Conservation (phyloP, 2,113 vertebrate genomes). For the Nibea coibor region DNA sequence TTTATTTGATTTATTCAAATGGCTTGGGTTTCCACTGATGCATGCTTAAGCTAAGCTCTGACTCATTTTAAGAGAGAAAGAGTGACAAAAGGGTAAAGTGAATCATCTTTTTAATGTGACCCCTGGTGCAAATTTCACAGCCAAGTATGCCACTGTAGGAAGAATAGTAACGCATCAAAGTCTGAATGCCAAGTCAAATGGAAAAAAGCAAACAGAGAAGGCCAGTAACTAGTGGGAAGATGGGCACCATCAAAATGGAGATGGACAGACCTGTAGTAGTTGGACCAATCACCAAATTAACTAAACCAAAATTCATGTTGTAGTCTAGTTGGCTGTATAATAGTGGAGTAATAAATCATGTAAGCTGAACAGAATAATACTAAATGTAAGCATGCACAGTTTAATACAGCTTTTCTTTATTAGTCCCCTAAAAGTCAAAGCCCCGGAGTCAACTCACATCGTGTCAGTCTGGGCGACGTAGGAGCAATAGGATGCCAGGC, state of each 20-base stretch:
- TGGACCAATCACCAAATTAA: slow-evolving; percentile 9
- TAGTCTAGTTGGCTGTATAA: neutral
- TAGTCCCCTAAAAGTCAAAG: neutral
- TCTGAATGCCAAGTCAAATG: slow-evolving; percentile 8
- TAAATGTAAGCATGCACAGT: neutral
- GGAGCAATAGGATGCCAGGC: neutral
- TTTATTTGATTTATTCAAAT: slow-evolving; percentile 74
- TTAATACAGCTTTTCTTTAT: neutral
- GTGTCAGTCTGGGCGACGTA: neutral
- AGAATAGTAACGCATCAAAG: slow-evolving; percentile 16
- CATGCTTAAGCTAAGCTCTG: slow-evolving; percentile 53
- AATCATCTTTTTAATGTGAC: slow-evolving; percentile 63
- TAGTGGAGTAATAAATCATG: neutral
- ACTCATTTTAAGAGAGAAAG: slow-evolving; percentile 65
- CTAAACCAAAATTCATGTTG: neutral
- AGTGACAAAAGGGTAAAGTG: slow-evolving; percentile 58
- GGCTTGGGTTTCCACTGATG: slow-evolving; percentile 58
- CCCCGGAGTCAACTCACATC: neutral
- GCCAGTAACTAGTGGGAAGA: neutral
- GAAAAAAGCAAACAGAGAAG: neutral
- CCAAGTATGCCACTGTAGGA: slow-evolving; percentile 13
- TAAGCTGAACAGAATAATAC: neutral
- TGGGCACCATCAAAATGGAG: neutral
- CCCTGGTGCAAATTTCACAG: slow-evolving; percentile 51
- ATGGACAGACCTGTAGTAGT: neutral